phyloP scores from a whole-genome alignment of 2,888 invertebrate species.

The Odontocolon sp. region DNA sequence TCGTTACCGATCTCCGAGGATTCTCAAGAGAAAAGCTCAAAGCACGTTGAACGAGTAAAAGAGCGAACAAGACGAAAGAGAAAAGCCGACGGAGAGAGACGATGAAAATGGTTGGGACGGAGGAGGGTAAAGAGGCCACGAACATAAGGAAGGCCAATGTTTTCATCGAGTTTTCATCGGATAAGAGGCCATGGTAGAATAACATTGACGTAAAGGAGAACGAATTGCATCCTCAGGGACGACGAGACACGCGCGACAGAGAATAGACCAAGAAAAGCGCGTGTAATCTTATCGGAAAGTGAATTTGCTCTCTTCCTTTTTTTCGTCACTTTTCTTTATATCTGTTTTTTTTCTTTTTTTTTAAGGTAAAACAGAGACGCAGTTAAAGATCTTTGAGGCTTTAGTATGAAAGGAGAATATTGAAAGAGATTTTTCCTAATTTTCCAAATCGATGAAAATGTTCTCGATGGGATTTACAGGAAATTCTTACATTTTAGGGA shows the following conservation, averaged over 20 bases:
- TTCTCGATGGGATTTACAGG: constrained; percentile 17
- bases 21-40: background rate
- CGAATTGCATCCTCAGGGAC: constrained; percentile 52
- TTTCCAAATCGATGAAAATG: constrained; percentile 39
- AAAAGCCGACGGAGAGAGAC: background rate
- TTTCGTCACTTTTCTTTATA: too few species aligned
- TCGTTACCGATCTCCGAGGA: constrained; percentile 38
- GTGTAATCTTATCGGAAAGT: constrained; percentile 51
- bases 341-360: constrained; percentile 10
- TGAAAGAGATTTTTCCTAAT: background rate
- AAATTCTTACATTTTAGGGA: background rate
- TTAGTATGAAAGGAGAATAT: constrained; percentile 11
- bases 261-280: constrained; percentile 28
- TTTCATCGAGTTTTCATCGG: constrained; percentile 58
- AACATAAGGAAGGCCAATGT: constrained; percentile 43
- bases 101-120: background rate
- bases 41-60: too few species aligned
- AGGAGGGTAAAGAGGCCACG: background rate
- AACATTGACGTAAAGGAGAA: constrained; percentile 59
- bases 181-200: constrained; percentile 55
- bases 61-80: background rate
- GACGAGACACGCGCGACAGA: constrained; percentile 1
- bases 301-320: too few species aligned
- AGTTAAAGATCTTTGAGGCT: constrained; percentile 28
- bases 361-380: background rate